Evolutionary conservation across 2,888 invertebrate species (phyloP).

Genomic region (Plagodis pulveraria): DNA sequence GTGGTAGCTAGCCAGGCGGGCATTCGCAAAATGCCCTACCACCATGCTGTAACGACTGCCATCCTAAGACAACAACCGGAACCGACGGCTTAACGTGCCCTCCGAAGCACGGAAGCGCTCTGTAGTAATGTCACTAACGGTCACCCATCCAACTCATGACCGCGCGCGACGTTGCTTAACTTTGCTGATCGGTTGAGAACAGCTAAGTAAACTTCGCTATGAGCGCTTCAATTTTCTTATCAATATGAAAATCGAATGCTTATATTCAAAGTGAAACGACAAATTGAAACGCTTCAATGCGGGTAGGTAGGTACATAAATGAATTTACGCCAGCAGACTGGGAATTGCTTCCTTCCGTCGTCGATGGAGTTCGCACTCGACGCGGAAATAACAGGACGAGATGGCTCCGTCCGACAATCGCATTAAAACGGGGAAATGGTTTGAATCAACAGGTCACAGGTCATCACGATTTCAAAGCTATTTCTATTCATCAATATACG

Average conservation of each 20-base stretch:
- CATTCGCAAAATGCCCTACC: no score
- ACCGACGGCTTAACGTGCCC: no score
- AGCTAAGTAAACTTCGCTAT: no score
- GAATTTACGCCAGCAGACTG: constrained; percentile 63
- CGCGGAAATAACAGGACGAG: constrained; percentile 77
- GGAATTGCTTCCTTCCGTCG: constrained; percentile 80
- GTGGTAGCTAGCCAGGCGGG: no score
- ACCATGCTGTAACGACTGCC: no score
- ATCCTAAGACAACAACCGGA: no score
- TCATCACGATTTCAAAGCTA: constrained; percentile 47
- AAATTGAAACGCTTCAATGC: constrained; percentile 24
- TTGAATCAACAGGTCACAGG: constrained; percentile 81
- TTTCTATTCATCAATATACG: constrained; percentile 34
- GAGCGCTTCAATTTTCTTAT: no score
- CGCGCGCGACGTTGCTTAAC: no score
- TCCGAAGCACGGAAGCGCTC: no score
- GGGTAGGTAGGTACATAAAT: constrained; percentile 52
- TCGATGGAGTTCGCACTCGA: constrained; percentile 48
- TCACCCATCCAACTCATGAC: no score
- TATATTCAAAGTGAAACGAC: constrained; percentile 24
- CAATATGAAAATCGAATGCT: constrained; percentile 9
- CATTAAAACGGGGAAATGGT: constrained; percentile 69
- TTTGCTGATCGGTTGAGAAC: no score
- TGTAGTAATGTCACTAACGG: no score
- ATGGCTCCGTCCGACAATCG: constrained; percentile 68